phyloP scores from a whole-genome alignment of 1,140 invertebrate genomes.

The Steinernema khuongi region DNA sequence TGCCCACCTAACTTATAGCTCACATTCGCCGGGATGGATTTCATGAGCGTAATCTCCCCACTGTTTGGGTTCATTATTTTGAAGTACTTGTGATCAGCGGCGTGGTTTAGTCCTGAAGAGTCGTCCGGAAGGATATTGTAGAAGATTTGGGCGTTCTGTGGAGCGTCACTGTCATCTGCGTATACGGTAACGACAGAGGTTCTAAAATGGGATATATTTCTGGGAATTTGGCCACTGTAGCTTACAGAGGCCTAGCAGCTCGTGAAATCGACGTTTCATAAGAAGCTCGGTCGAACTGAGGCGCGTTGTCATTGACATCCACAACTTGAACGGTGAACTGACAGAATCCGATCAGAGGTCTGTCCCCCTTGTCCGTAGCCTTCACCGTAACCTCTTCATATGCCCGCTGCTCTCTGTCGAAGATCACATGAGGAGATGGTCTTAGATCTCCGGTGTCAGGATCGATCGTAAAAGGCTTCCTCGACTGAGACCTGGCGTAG shows the following conservation, averaged over 20 bases:
- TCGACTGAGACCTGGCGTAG: constrained; percentile 46
- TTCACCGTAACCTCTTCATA: constrained; percentile 55
- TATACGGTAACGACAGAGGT: constrained; percentile 48
- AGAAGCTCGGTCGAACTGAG: constrained; percentile 47
- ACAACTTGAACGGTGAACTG: constrained; percentile 52
- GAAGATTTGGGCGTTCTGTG: constrained; percentile 49
- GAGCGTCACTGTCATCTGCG: constrained; percentile 49
- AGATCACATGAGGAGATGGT: constrained; percentile 53
- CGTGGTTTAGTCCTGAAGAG: constrained; percentile 40
- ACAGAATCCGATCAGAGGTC: constrained; percentile 56
- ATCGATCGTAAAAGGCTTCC: constrained; percentile 55
- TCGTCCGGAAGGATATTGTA: constrained; percentile 45
- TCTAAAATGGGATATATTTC: constrained; percentile 7
- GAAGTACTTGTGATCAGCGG: constrained; percentile 42
- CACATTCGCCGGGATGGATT: constrained; percentile 36
- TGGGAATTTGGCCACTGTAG: background rate
- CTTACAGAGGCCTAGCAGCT: constrained; percentile 20
- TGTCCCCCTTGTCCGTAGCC: constrained; percentile 53
- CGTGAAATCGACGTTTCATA: constrained; percentile 50
- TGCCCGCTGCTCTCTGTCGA: constrained; percentile 47
- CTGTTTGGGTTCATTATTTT: constrained; percentile 29
- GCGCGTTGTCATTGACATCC: constrained; percentile 54
- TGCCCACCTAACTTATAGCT: background rate
- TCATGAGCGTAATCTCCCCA: constrained; percentile 45
- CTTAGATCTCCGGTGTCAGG: constrained; percentile 44